These are phyloP conservation scores for Agrochola lychnidis DNA, from an alignment of 2,888 invertebrate genomes.

Conservation along the genomic window DNA sequence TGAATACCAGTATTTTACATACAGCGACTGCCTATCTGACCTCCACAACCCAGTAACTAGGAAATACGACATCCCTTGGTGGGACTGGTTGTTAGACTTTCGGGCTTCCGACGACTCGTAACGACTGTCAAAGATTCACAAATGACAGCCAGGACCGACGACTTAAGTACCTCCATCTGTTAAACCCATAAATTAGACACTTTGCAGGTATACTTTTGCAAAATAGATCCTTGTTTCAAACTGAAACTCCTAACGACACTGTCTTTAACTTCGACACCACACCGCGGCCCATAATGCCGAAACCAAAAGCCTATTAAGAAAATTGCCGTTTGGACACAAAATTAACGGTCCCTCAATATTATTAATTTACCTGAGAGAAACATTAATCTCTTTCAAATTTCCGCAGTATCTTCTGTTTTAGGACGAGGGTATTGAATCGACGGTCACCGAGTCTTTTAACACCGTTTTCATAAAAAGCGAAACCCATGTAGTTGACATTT, in stretches of 20 bases:
- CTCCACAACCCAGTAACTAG: no score
- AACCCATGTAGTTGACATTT: neutral
- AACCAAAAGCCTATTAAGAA: constrained; percentile 62
- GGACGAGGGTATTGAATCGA: constrained; percentile 48
- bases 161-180: neutral
- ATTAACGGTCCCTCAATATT: constrained; percentile 68
- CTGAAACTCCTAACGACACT: constrained; percentile 49
- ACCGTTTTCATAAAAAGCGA: neutral
- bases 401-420: constrained; percentile 56
- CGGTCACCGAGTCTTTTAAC: constrained; percentile 31
- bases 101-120: no score
- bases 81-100: no score
- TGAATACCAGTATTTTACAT: no score
- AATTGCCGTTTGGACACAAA: constrained; percentile 61
- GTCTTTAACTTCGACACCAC: constrained; percentile 53
- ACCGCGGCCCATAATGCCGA: constrained; percentile 43
- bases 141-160: no score
- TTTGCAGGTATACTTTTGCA: neutral
- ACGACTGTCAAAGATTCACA: no score
- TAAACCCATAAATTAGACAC: constrained; percentile 16
- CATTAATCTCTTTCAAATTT: constrained; percentile 71
- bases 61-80: no score
- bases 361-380: constrained; percentile 69
- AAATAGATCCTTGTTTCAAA: constrained; percentile 35
- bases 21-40: no score